phyloP scores from a whole-genome alignment of 2,888 invertebrate genomes.

The Diabrotica balteata region DNA sequence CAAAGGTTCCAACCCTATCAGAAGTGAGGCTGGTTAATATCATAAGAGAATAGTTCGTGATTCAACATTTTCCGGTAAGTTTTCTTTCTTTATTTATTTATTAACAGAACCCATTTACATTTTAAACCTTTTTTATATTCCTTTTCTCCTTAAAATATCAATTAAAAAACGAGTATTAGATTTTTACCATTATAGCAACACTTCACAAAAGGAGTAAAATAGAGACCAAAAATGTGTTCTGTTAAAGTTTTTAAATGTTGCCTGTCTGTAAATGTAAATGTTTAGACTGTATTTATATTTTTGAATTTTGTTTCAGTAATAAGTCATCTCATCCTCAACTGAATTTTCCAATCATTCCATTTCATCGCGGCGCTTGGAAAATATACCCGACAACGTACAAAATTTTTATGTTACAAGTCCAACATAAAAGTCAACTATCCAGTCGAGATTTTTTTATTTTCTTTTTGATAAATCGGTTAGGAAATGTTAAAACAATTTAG shows the following conservation, averaged over 20 bases:
- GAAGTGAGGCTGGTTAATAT: conserved; percentile 5
- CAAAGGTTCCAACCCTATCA: conserved; percentile 86
- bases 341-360: conserved; percentile 45
- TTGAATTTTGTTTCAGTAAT: conserved; percentile 35
- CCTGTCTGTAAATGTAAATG: not conserved
- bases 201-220: no score
- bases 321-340: conserved; percentile 37
- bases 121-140: no score
- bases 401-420: conserved; percentile 36
- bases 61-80: conserved; percentile 37
- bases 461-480: conserved; percentile 42
- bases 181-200: no score
- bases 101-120: no score
- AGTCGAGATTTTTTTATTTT: conserved; percentile 37
- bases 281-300: not conserved
- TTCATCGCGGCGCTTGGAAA: conserved; percentile 40
- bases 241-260: no score
- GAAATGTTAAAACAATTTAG: conserved; percentile 28
- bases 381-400: conserved; percentile 38
- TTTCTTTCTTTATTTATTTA: not conserved
- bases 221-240: no score
- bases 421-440: conserved; percentile 30
- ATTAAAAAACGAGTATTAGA: no score
- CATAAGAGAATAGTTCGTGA: conserved; percentile 30
- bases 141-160: no score